Percentiles rank a stretch among this genome's conserved stretches.
phyloP scores from a whole-genome alignment of 53 echinoderm and acorn worm species.

The Holothuria scabra region DNA sequence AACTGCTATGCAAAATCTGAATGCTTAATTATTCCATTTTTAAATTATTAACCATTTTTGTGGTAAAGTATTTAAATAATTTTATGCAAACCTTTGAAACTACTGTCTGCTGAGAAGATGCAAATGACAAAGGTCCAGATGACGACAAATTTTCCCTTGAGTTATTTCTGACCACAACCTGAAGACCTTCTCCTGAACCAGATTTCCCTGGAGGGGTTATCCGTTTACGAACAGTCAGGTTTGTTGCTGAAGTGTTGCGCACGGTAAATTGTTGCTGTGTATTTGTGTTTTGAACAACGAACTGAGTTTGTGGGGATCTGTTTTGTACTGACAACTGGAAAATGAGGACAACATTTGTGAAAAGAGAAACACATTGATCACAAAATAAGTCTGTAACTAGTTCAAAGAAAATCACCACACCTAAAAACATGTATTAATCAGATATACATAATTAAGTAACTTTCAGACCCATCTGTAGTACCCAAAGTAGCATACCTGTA shows the following conservation, averaged over 20 bases:
- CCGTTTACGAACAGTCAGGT: conserved; percentile 13
- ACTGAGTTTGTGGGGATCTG: conserved; percentile 1
- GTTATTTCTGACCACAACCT: conserved; percentile 15
- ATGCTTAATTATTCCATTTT: no score
- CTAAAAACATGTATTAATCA: no score
- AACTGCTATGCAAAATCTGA: no score
- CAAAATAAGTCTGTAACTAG: no score
- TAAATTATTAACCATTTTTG: no score
- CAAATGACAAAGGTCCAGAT: conserved; percentile 19
- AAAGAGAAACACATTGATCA: no score
- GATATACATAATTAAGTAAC: no score
- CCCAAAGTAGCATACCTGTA: no score
- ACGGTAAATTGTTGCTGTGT: background rate
- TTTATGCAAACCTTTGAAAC: conserved; percentile 9
- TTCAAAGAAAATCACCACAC: no score
- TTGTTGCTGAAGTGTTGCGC: conserved; percentile 47
- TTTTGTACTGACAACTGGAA: conserved; percentile 17
- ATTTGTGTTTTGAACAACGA: background rate
- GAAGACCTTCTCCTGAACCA: background rate
- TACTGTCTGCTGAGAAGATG: background rate
- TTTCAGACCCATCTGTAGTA: no score
- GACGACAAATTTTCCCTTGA: conserved; percentile 7
- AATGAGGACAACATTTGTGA: no score
- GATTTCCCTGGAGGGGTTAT: conserved; percentile 33
- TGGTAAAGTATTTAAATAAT: no score